Base-by-base conservation (phyloP, 2,888 invertebrate genomes). In the Aquatica leii region DNA sequence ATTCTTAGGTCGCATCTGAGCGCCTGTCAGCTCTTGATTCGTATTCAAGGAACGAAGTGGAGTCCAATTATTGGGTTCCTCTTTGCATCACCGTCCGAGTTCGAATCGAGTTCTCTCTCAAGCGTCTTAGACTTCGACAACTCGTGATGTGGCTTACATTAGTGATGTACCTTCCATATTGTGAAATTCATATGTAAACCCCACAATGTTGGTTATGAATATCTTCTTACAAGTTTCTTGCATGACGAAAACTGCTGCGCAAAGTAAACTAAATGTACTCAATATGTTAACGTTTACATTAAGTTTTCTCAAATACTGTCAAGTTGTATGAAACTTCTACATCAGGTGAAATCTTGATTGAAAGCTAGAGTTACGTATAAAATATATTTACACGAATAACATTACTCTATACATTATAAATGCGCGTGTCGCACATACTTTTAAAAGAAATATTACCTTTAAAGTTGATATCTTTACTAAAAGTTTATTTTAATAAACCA, bases 31-130 rank as follows among this genome's bases (percentile, higher is more conserved):
- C 66, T 63, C 66, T 72, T 73, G 72, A 75, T 76, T 75, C 70
- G 76, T 74, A 76, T 76, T 75, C 75, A 74, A 73, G 74, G 65
- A 69, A 73, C 74, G 73, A 66, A 72, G 71, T 69, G 66, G 73
- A 72, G 74, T 75, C 75, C 76, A 76, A 76, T 76, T 74, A 76
- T 76, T 76, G 76, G 74, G 70, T 69, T 74, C 73, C 72, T 70
- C 72, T 74, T 75, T 73, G 67, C 69, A 67, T 61, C 65, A 62
- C 65, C 69, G 67, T 68, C 62, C 67, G 62, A 65, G 57, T 62
- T 62, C 67, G 65, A 62, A 64, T 68, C 63, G 64, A 61, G 64
- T 65, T 66, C 66, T 58, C 64, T 59, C 64, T 56, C 49, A 54
- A 61, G 60, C 63, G 59, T 62, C 68, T 66, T 63, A 62, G 69